Evolutionary conservation across 2,113 vertebrate genomes (phyloP).

Genomic region (Lonchura striata): DNA sequence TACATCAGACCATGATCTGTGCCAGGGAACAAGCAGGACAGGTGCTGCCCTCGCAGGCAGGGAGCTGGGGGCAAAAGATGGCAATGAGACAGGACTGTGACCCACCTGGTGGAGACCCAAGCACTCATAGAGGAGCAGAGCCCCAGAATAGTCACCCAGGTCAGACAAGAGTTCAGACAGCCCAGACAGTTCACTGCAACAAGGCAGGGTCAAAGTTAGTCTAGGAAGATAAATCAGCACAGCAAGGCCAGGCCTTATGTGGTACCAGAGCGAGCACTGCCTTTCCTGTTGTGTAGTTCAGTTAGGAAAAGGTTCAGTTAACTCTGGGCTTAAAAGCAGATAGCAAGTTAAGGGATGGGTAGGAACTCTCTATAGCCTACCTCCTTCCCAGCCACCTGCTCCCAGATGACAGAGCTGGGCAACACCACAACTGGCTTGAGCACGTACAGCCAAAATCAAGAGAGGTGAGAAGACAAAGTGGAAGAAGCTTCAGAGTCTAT

Average conservation of each 20-base stretch:
- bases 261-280: neutral
- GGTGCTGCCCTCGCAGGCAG: neutral
- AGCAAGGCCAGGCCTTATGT: neutral
- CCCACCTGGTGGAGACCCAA: rapidly evolving
- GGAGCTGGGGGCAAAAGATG: neutral
- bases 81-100: neutral
- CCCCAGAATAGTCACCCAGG: rapidly evolving
- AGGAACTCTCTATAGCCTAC: neutral
- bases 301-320: neutral
- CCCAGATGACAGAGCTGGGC: neutral
- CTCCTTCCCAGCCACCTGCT: neutral
- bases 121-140: neutral
- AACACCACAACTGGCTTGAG: neutral
- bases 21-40: neutral
- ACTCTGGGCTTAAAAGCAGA: neutral
- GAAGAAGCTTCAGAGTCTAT: neutral
- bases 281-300: neutral
- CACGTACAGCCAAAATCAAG: neutral
- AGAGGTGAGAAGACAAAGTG: neutral
- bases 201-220: neutral
- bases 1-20: neutral
- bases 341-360: neutral
- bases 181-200: neutral
- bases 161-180: neutral
- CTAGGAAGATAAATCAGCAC: neutral